Percentiles rank a stretch among this genome's conserved stretches.
Evolutionary conservation across 2,113 vertebrate genomes (phyloP).

Genomic region (Atractosteus spatula): DNA sequence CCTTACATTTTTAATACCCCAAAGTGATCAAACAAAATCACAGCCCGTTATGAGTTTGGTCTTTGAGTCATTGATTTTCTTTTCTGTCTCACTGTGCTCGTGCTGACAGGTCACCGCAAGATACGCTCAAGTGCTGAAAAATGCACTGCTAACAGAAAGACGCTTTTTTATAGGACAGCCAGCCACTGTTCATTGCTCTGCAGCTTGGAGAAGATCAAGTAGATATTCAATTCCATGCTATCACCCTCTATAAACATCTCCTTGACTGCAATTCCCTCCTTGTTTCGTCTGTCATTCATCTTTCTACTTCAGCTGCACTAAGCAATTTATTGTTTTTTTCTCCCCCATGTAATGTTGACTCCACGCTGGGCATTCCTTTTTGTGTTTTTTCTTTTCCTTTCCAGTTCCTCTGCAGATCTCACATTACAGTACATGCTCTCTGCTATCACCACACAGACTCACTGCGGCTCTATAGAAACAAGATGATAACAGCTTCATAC

Average conservation of each 20-base stretch:
- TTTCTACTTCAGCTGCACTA: neutral
- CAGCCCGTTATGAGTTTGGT: too few species aligned
- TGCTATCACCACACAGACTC: too few species aligned
- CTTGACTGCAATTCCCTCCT: neutral
- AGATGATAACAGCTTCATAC: too few species aligned
- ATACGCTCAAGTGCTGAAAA: conserved; percentile 7
- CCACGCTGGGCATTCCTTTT: too few species aligned
- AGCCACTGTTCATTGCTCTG: neutral
- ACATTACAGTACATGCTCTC: neutral
- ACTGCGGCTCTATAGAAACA: too few species aligned
- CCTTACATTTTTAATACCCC: too few species aligned
- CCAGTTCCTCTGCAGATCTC: too few species aligned
- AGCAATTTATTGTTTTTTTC: neutral
- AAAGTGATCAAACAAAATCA: too few species aligned
- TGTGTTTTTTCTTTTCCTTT: too few species aligned
- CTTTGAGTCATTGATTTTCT: too few species aligned
- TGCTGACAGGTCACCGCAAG: conserved; percentile 4
- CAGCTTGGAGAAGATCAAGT: conserved; percentile 1
- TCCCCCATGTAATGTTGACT: neutral
- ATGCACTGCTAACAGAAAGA: neutral
- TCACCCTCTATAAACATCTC: neutral
- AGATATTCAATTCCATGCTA: neutral
- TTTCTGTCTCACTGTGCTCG: too few species aligned
- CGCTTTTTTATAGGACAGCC: neutral
- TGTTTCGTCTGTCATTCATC: neutral